phyloP scores from a whole-genome alignment of 2,797 vertebrate species.

The Malacoraja senta region DNA sequence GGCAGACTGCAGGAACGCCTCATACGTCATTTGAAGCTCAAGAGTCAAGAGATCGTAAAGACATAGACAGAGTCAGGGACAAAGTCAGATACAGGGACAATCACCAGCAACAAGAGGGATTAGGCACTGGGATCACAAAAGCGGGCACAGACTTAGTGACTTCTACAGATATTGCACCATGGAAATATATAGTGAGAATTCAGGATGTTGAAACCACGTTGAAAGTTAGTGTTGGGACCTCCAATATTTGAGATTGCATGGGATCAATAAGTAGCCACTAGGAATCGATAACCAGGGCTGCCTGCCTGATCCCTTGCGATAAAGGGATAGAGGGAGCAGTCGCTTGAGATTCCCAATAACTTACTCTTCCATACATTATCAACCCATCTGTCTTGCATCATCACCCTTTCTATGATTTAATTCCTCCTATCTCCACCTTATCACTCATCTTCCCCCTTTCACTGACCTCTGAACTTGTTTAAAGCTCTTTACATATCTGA shows the following conservation, averaged over 20 bases:
- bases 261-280: background rate
- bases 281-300: background rate
- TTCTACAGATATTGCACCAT: background rate
- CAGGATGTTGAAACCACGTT: background rate
- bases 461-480: background rate
- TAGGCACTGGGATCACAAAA: background rate
- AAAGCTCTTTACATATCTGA: background rate
- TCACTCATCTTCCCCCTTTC: background rate
- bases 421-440: background rate
- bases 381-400: background rate
- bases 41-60: background rate
- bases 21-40: background rate
- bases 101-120: background rate
- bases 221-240: too few species aligned
- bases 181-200: background rate
- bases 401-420: background rate
- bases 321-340: too few species aligned
- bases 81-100: background rate
- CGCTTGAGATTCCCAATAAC: too few species aligned
- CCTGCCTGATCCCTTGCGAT: too few species aligned
- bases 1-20: background rate
- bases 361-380: background rate
- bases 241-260: background rate
- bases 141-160: background rate
- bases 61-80: background rate